Evolutionary conservation across 2,113 vertebrate species (phyloP).

Genomic region (Tragelaphus imberbis): DNA sequence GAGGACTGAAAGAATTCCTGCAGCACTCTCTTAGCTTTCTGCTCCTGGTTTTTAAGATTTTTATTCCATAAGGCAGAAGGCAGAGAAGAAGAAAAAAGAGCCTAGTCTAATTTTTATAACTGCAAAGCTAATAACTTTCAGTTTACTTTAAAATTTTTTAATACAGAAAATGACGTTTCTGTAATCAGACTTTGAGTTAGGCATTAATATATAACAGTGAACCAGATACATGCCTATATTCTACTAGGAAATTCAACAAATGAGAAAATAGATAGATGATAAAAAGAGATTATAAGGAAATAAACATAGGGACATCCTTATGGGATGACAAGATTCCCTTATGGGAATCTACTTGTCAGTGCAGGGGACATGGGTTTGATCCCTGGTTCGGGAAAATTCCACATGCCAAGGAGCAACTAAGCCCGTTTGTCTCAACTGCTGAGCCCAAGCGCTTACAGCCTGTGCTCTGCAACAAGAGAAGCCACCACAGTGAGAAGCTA

Average conservation of each 20-base stretch:
- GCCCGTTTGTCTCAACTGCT: not conserved
- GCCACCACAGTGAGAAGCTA: not conserved
- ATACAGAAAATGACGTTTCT: not conserved
- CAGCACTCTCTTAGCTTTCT: not conserved
- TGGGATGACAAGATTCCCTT: too few species aligned
- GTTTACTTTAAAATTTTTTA: not conserved
- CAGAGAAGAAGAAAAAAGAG: not conserved
- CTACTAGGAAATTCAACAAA: not conserved
- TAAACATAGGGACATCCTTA: not conserved
- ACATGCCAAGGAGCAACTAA: not conserved
- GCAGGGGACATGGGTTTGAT: not conserved
- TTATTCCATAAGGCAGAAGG: not conserved
- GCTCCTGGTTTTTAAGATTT: not conserved
- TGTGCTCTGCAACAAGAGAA: not conserved
- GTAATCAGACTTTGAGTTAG: not conserved
- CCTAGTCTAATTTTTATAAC: not conserved
- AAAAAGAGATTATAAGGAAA: not conserved
- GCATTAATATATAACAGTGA: not conserved
- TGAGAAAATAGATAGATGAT: not conserved
- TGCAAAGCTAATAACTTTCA: not conserved
- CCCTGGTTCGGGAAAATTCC: not conserved
- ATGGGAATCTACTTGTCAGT: not conserved
- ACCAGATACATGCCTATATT: not conserved
- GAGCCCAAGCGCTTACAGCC: not conserved
- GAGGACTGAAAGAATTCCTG: not conserved